Conservation (phyloP, 2,113 vertebrate species). For the Halichoeres trimaculatus region DNA sequence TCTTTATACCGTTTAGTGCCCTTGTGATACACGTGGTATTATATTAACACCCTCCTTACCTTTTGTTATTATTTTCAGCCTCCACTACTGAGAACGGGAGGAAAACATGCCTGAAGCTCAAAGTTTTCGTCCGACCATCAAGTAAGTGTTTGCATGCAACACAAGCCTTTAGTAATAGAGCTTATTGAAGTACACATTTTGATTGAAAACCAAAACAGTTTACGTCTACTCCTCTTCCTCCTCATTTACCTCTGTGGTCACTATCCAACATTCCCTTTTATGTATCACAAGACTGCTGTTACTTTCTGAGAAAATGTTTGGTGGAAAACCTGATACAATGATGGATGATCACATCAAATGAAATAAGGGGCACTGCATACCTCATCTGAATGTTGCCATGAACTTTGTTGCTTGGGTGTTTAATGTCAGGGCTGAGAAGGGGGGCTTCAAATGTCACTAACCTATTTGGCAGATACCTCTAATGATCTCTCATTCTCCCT, state of each 20-base stretch:
- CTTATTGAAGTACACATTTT: conserved; percentile 69
- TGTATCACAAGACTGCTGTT: conserved; percentile 83
- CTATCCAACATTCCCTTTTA: conserved; percentile 60
- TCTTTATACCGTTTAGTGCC: conserved; percentile 10
- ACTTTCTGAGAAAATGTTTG: conserved; percentile 60
- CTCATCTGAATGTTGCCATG: conserved; percentile 79
- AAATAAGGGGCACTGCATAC: conserved; percentile 48
- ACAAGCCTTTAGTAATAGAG: conserved; percentile 61
- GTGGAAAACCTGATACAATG: conserved; percentile 1
- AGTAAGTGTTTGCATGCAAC: conserved; percentile 87
- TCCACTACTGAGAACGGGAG: conserved; percentile 95
- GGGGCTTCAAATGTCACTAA: conserved; percentile 89
- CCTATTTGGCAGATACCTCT: conserved; percentile 93
- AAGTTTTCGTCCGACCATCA: conserved; percentile 97
- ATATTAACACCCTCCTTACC: conserved; percentile 46
- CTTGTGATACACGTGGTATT: conserved; percentile 3
- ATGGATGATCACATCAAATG: conserved; percentile 38
- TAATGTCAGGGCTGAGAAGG: conserved; percentile 48
- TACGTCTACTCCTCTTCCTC: conserved; percentile 49
- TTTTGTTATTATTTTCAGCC: conserved; percentile 82
- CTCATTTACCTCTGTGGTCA: conserved; percentile 45
- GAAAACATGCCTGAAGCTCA: conserved; percentile 97
- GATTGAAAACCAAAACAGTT: conserved; percentile 56
- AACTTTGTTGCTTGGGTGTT: conserved; percentile 80
- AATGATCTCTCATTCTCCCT: conserved; percentile 86